Conservation (phyloP, 2,888 invertebrate genomes). For the Xestia xanthographa region DNA sequence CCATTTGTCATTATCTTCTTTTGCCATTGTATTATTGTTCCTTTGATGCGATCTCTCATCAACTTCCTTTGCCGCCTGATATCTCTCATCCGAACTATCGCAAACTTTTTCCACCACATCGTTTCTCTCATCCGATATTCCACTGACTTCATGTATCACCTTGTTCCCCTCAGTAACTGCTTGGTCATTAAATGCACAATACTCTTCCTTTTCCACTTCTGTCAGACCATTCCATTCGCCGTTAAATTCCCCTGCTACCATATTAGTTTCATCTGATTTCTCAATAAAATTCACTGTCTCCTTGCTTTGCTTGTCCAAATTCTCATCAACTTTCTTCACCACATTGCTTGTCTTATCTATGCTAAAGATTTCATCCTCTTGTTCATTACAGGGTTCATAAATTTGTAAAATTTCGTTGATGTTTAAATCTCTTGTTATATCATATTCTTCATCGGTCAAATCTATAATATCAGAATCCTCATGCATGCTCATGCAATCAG, state of each 20-base stretch:
- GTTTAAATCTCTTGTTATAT: slow-evolving; percentile 25
- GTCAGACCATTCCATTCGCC: slow-evolving; percentile 24
- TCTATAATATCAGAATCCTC: slow-evolving; percentile 12
- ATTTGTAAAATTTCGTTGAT: slow-evolving; percentile 18
- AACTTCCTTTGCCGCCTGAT: slow-evolving; percentile 11
- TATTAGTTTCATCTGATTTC: slow-evolving; percentile 30
- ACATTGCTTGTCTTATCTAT: slow-evolving; percentile 15
- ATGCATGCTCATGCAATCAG: slow-evolving; percentile 2
- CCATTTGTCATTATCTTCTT: neutral
- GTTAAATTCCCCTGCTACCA: slow-evolving; percentile 26
- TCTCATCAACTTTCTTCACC: slow-evolving; percentile 13
- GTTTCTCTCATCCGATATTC: slow-evolving; percentile 20
- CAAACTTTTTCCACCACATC: slow-evolving; percentile 15
- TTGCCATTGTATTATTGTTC: slow-evolving; percentile 5
- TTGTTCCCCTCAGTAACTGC: slow-evolving; percentile 30
- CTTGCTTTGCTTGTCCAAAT: slow-evolving; percentile 15
- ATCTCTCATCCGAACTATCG: slow-evolving; percentile 13
- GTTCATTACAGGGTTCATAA: slow-evolving; percentile 24
- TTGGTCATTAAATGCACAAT: slow-evolving; percentile 7
- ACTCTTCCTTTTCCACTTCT: slow-evolving; percentile 3
- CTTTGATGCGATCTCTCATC: slow-evolving; percentile 13
- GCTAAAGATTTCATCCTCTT: slow-evolving; percentile 27
- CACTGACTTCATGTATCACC: slow-evolving; percentile 20
- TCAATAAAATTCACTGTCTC: slow-evolving; percentile 26
- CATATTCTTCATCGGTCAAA: slow-evolving; percentile 19